phyloP scores from a whole-genome alignment of 2,888 invertebrate genomes.

The Sphaerophoria taeniata region DNA sequence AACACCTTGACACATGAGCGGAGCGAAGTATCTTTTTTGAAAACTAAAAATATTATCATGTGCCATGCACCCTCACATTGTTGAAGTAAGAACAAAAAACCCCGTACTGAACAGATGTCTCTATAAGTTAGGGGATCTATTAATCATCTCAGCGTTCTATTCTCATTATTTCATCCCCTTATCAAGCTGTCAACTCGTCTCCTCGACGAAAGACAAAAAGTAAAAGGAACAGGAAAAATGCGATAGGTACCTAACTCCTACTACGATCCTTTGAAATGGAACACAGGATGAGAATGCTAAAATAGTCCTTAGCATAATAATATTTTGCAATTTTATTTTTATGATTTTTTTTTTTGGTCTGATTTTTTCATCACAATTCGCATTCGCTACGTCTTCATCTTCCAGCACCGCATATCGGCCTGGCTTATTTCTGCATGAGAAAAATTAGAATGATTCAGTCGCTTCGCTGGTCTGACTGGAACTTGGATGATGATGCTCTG shows the following conservation, averaged over 20 bases:
- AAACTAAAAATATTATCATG: too few species aligned
- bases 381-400: constrained; percentile 27
- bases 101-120: constrained; percentile 66
- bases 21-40: too few species aligned
- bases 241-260: not conserved
- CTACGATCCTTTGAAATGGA: constrained; percentile 57
- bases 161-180: constrained; percentile 75
- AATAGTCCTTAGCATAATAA: constrained; percentile 73
- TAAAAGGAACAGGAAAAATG: constrained; percentile 11
- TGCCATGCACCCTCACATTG: too few species aligned
- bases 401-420: constrained; percentile 26
- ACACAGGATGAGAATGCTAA: constrained; percentile 69
- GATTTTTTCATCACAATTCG: not conserved
- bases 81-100: constrained; percentile 1
- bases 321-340: constrained; percentile 44
- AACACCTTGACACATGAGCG: too few species aligned
- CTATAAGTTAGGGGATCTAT: constrained; percentile 72
- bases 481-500: not conserved
- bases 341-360: not conserved
- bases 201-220: constrained; percentile 41
- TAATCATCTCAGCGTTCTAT: constrained; percentile 74
- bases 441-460: constrained; percentile 72
- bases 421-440: constrained; percentile 72
- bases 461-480: constrained; percentile 54
- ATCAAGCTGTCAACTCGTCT: constrained; percentile 74